These are phyloP conservation scores for Podarcis raffonei DNA, from an alignment of 2,113 vertebrate species.

Conservation along the genomic window DNA sequence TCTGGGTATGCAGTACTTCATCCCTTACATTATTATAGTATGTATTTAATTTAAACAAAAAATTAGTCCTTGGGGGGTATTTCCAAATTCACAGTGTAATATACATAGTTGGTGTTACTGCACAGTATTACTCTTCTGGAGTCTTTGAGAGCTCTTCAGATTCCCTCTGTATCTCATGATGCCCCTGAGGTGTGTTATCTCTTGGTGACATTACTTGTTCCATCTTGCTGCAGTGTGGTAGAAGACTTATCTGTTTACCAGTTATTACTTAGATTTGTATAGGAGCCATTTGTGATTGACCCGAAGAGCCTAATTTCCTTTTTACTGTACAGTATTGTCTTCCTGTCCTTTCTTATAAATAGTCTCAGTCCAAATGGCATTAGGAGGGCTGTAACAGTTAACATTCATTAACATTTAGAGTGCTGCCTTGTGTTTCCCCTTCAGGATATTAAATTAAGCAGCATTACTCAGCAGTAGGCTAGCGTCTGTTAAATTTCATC, in stretches of 20 bases:
- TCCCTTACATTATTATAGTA: slow-evolving; percentile 34
- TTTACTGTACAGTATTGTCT: slow-evolving; percentile 53
- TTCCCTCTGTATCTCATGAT: neutral
- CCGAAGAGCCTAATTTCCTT: slow-evolving; percentile 59
- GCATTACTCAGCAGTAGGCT: slow-evolving; percentile 61
- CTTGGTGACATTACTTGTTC: slow-evolving; percentile 53
- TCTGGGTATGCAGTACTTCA: slow-evolving; percentile 22
- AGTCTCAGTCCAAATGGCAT: slow-evolving; percentile 26
- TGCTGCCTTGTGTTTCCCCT: slow-evolving; percentile 41
- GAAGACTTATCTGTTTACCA: slow-evolving; percentile 72
- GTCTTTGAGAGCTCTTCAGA: slow-evolving; percentile 36
- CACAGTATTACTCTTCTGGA: slow-evolving; percentile 43
- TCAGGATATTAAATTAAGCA: slow-evolving; percentile 62
- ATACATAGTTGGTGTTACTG: slow-evolving; percentile 15
- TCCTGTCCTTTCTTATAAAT: slow-evolving; percentile 61
- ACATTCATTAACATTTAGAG: slow-evolving; percentile 64
- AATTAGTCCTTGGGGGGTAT: slow-evolving; percentile 55
- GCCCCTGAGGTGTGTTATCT: slow-evolving; percentile 61
- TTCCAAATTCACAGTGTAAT: slow-evolving; percentile 53
- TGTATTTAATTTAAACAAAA: slow-evolving; percentile 65
- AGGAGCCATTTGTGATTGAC: slow-evolving; percentile 52
- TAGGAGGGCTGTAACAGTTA: slow-evolving; percentile 51
- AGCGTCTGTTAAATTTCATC: slow-evolving; percentile 64
- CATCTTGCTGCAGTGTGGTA: slow-evolving; percentile 31
- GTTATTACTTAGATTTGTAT: slow-evolving; percentile 55